Conservation (phyloP, 2,888 invertebrate species). For the Sesia apiformis region DNA sequence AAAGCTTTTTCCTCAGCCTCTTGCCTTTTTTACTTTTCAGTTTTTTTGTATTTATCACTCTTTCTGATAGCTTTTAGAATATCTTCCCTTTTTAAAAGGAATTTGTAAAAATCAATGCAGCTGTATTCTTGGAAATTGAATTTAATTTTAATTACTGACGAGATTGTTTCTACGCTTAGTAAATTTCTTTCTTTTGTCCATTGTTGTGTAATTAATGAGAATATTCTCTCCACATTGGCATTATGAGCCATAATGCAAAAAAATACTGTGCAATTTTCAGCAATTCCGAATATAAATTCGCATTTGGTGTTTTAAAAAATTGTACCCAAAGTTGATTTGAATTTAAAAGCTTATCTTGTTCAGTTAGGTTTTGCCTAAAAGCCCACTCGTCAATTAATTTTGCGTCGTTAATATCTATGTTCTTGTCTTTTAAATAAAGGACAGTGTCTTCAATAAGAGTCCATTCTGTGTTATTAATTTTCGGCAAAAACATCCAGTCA, state of each 20-base stretch:
- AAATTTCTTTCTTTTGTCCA: conserved; percentile 14
- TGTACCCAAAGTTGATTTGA: conserved; percentile 13
- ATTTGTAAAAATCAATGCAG: not conserved
- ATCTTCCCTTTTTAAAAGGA: not conserved
- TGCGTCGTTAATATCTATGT: conserved; percentile 5
- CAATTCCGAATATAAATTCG: conserved; percentile 11
- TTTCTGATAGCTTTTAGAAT: not conserved
- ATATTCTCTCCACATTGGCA: conserved; percentile 12
- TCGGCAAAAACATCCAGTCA: conserved; percentile 6
- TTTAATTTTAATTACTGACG: conserved; percentile 11
- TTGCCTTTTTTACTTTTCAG: not conserved
- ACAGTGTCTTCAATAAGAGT: conserved; percentile 11
- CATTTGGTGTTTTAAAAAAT: conserved; percentile 7
- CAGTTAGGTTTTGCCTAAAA: conserved; percentile 9
- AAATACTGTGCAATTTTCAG: conserved; percentile 14
- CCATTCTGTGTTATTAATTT: conserved; percentile 8
- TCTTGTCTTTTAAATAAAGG: conserved; percentile 9
- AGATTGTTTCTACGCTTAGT: conserved; percentile 10
- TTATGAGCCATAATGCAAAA: conserved; percentile 13
- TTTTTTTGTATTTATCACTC: not conserved
- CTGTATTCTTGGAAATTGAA: too few relatives aligned
- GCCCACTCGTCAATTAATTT: conserved; percentile 13
- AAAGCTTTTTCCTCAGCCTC: too few relatives aligned
- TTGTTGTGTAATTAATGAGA: conserved; percentile 12
- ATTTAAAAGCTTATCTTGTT: conserved; percentile 12